Conservation (phyloP, 2,888 invertebrate genomes). For the Trachelus iudaicus region DNA sequence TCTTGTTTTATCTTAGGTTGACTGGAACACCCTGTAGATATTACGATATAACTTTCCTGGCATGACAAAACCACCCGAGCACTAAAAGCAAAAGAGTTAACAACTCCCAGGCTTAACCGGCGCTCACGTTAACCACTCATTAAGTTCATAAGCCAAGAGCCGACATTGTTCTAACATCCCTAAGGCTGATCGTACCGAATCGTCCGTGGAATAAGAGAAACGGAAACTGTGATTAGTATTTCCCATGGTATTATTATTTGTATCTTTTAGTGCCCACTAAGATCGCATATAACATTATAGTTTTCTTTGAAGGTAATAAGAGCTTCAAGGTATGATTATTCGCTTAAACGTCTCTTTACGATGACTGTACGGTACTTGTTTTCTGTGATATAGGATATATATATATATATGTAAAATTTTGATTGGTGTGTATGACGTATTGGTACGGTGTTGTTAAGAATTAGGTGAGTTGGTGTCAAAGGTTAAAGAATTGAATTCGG, state of each 20-base stretch:
- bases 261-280: neutral
- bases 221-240: neutral
- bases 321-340: neutral
- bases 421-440: neutral
- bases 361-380: neutral
- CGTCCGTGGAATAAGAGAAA: neutral
- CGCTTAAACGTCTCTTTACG: neutral
- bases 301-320: neutral
- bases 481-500: neutral
- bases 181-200: neutral
- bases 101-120: neutral
- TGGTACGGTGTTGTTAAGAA: neutral
- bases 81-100: neutral
- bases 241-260: neutral
- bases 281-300: neutral
- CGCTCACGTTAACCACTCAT: neutral
- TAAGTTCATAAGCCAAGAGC: neutral
- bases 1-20: neutral
- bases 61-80: neutral
- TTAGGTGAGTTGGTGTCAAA: neutral
- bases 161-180: neutral
- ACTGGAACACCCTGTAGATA: neutral
- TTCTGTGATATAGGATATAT: neutral
- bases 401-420: neutral
- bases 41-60: neutral